A percentile compares a stretch with the other conserved stretches of the same genome.
Evolutionary conservation across 1,140 invertebrate genomes (phyloP).

Genomic region (Drosophila orosa): DNA sequence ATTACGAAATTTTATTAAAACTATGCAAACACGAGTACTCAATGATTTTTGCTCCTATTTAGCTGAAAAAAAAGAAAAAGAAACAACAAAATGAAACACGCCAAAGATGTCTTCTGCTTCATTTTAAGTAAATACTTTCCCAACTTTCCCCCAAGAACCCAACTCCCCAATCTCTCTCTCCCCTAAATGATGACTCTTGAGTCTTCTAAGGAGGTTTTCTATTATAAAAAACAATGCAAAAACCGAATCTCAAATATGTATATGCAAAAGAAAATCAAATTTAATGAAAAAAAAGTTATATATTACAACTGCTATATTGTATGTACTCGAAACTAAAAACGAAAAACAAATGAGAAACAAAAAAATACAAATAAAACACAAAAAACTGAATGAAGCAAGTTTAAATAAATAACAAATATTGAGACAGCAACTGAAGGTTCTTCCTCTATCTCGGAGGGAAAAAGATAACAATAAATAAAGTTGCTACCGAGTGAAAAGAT

Average conservation of each 20-base stretch:
- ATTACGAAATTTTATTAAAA: slow-evolving; percentile 80
- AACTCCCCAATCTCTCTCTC: slow-evolving; percentile 5
- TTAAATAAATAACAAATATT: slow-evolving; percentile 81
- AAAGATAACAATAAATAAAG: slow-evolving; percentile 11
- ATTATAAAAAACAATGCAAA: slow-evolving; percentile 65
- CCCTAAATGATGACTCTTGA: slow-evolving; percentile 2
- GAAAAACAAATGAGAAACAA: slow-evolving; percentile 26
- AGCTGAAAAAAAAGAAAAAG: slow-evolving; percentile 60
- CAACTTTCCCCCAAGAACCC: slow-evolving; percentile 8
- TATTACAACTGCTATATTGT: slow-evolving; percentile 80
- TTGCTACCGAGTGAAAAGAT: too few relatives aligned
- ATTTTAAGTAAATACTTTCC: slow-evolving; percentile 68
- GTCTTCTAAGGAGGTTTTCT: slow-evolving; percentile 33
- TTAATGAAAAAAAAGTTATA: slow-evolving; percentile 72
- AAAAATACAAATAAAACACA: slow-evolving; percentile 27
- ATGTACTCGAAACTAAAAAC: slow-evolving; percentile 71
- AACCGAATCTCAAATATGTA: slow-evolving; percentile 46
- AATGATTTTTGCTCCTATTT: slow-evolving; percentile 80
- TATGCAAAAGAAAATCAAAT: slow-evolving; percentile 76
- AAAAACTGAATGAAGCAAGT: slow-evolving; percentile 69
- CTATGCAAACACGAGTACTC: slow-evolving; percentile 75
- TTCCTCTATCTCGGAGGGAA: slow-evolving; percentile 21
- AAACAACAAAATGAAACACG: slow-evolving; percentile 55
- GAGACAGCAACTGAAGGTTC: slow-evolving; percentile 56
- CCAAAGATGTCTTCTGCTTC: slow-evolving; percentile 82